A percentile compares a stretch with the other conserved stretches of the same genome.
phyloP scores from a whole-genome alignment of 2,113 vertebrate species.

The Etheostoma cragini region DNA sequence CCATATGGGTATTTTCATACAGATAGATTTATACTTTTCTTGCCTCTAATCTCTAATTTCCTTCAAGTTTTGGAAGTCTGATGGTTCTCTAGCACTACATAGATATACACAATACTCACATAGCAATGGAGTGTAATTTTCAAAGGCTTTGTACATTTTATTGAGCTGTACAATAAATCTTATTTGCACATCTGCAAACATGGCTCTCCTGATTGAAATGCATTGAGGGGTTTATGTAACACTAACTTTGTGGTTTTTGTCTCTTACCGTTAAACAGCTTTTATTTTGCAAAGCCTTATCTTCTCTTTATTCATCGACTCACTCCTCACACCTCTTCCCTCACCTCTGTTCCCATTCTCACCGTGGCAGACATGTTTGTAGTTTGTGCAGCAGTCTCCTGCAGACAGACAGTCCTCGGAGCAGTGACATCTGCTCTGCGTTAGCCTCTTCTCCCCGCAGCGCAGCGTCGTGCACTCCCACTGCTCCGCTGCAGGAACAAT shows the following conservation, averaged over 20 bases:
- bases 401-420: conserved; percentile 74
- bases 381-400: conserved; percentile 83
- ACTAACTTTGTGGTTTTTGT: background rate
- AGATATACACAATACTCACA: no score
- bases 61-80: no score
- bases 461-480: conserved; percentile 78
- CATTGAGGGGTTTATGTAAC: background rate
- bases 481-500: conserved; percentile 60
- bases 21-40: no score
- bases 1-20: no score
- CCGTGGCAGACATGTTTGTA: conserved; percentile 79
- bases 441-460: conserved; percentile 80
- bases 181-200: no score
- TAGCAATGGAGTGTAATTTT: no score
- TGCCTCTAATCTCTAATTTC: no score
- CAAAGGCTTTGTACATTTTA: no score
- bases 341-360: conserved; percentile 16
- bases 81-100: no score
- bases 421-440: conserved; percentile 78
- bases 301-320: background rate
- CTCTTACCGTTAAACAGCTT: background rate
- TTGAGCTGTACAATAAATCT: no score
- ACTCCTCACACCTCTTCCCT: background rate
- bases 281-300: background rate
- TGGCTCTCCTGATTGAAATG: background rate